Evolutionary conservation across 2,797 vertebrate species (phyloP).

Genomic region (Labeo calbasu): DNA sequence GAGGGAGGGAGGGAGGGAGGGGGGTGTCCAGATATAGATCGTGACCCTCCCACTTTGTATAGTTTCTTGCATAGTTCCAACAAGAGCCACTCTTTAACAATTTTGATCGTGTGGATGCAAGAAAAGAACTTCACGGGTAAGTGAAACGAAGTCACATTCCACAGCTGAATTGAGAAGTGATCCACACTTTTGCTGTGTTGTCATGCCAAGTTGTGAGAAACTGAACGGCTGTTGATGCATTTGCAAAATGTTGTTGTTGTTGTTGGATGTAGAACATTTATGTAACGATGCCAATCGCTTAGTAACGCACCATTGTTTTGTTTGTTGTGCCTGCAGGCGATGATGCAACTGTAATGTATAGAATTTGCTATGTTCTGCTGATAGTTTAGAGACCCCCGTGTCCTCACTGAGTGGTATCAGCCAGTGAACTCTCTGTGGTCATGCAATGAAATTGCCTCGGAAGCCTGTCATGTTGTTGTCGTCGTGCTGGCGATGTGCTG

Average conservation of each 20-base stretch:
- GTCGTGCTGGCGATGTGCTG: slow-evolving; percentile 56
- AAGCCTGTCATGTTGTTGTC: slow-evolving; percentile 69
- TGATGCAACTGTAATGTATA: slow-evolving; percentile 37
- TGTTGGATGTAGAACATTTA: neutral
- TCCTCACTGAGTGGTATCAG: slow-evolving; percentile 68
- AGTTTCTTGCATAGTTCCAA: slow-evolving; percentile 86
- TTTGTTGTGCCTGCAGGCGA: slow-evolving; percentile 28
- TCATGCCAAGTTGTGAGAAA: neutral
- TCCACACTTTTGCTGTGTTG: neutral
- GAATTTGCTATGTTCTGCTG: slow-evolving; percentile 33
- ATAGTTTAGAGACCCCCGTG: slow-evolving; percentile 63
- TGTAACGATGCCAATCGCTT: neutral
- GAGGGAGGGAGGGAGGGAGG: slow-evolving; percentile 73
- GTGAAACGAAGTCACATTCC: slow-evolving; percentile 66
- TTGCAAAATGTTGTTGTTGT: slow-evolving; percentile 24
- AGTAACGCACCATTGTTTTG: slow-evolving; percentile 20
- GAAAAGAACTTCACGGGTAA: slow-evolving; percentile 63
- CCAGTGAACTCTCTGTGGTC: slow-evolving; percentile 75
- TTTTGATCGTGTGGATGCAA: slow-evolving; percentile 60
- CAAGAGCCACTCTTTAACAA: slow-evolving; percentile 63
- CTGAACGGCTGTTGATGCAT: slow-evolving; percentile 15
- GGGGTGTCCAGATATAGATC: slow-evolving; percentile 84
- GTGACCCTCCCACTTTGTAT: slow-evolving; percentile 91
- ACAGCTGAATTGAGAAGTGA: slow-evolving; percentile 20
- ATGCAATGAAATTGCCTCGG: slow-evolving; percentile 68